A percentile compares a stretch with the other conserved stretches of the same genome.
phyloP scores from a whole-genome alignment of 2,113 vertebrate genomes.

The Meriones unguiculatus region DNA sequence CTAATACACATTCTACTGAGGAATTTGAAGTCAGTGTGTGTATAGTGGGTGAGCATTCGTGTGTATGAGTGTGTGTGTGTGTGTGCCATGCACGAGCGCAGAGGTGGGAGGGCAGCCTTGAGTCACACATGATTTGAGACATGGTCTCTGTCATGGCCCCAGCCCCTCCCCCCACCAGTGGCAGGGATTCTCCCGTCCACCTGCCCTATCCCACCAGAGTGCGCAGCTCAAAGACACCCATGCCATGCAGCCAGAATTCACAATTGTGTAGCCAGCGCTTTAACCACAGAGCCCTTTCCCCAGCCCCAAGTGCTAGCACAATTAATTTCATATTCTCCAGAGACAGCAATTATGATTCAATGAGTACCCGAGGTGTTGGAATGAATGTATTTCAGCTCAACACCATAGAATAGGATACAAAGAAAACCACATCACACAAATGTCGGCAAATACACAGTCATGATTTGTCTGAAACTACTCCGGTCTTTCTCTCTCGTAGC shows the following conservation, averaged over 20 bases:
- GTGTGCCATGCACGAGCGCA: neutral
- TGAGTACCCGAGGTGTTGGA: neutral
- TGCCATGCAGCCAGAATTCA: neutral
- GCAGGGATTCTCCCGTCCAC: too few relatives aligned
- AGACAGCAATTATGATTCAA: neutral
- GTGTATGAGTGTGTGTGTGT: neutral
- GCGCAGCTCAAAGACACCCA: neutral
- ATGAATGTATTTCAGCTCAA: neutral
- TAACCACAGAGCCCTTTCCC: neutral
- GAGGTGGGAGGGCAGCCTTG: too few relatives aligned
- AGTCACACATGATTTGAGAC: too few relatives aligned
- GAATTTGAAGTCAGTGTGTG: neutral
- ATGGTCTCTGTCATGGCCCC: neutral
- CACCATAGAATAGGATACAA: neutral
- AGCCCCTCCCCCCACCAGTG: too few relatives aligned
- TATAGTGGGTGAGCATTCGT: neutral
- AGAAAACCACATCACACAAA: neutral
- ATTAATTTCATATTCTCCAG: constrained; percentile 2
- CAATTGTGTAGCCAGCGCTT: neutral
- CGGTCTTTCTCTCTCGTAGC: neutral
- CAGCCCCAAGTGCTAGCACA: neutral
- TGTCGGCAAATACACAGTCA: neutral
- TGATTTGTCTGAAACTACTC: neutral
- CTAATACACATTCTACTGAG: neutral
- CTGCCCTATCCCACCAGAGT: neutral